Evolutionary conservation across 2,113 vertebrate genomes (phyloP).

Genomic region (Eupsittula cactorum): DNA sequence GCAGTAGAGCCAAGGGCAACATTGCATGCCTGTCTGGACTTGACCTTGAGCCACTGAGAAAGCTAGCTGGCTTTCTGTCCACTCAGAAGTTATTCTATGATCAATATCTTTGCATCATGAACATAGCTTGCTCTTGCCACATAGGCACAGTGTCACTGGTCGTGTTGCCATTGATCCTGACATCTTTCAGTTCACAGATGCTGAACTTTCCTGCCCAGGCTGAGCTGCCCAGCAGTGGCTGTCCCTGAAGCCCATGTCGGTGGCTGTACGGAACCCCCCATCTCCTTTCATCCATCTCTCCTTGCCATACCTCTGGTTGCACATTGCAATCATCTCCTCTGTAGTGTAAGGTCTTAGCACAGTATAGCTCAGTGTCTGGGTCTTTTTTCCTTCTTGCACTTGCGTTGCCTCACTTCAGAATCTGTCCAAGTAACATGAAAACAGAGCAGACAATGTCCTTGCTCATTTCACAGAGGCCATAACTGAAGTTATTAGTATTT

Average conservation of each 20-base stretch:
- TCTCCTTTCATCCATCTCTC: background rate
- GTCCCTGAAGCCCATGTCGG: background rate
- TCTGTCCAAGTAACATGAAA: background rate
- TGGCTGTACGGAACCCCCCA: fast-evolving
- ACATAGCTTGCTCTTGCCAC: background rate
- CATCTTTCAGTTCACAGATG: background rate
- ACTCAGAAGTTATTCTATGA: background rate
- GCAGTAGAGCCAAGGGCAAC: background rate
- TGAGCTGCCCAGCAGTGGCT: background rate
- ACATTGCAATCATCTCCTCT: background rate
- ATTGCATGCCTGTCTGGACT: background rate
- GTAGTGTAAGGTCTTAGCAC: background rate
- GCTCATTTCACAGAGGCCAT: background rate
- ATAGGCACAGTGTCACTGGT: background rate
- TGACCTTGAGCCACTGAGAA: constrained; percentile 1
- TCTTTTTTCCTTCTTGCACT: background rate
- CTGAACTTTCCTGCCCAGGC: background rate
- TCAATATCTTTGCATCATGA: background rate
- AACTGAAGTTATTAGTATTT: background rate
- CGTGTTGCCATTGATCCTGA: background rate
- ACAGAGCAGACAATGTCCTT: background rate
- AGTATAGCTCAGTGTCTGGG: background rate
- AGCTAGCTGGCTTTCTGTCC: background rate
- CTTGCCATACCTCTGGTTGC: background rate
- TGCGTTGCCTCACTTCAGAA: background rate